Evolutionary conservation across 2,113 vertebrate species (phyloP).

Genomic region (Sapayoa aenigma): DNA sequence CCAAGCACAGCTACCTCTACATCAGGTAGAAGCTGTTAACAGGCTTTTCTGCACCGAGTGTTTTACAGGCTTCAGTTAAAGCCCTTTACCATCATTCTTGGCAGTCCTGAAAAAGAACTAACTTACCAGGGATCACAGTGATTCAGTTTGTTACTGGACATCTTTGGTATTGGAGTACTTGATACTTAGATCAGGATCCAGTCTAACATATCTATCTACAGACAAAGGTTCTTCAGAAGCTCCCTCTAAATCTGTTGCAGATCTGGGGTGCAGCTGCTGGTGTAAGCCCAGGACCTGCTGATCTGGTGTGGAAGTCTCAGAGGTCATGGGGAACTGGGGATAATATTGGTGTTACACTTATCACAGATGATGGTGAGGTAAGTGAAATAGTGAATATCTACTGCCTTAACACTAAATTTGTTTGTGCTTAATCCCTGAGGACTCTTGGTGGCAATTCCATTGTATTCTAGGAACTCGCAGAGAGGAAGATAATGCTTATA

Average conservation of each 20-base stretch:
- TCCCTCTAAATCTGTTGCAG: slow-evolving; percentile 57
- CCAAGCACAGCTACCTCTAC: neutral
- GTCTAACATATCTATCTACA: neutral
- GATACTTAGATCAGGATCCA: neutral
- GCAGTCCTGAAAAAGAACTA: neutral
- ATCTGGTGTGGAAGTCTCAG: slow-evolving; percentile 78
- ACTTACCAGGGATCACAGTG: neutral
- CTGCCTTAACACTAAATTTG: neutral
- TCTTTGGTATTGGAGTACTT: neutral
- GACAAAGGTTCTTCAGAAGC: neutral
- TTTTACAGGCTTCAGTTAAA: neutral
- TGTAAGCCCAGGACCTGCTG: slow-evolving; percentile 62
- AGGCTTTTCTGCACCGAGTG: neutral
- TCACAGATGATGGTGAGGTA: slow-evolving; percentile 76
- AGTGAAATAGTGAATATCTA: neutral
- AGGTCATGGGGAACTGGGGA: slow-evolving; percentile 73
- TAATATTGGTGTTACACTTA: slow-evolving; percentile 71
- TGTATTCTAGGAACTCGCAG: slow-evolving; percentile 75
- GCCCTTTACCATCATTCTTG: neutral
- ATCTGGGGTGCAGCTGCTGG: slow-evolving; percentile 81
- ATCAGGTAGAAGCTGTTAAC: neutral
- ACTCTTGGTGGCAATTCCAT: neutral
- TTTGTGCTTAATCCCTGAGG: neutral
- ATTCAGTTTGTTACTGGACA: neutral
- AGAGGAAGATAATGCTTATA: slow-evolving; percentile 66